Conservation (phyloP, 2,888 invertebrate species). For the Hirtodrosophila cameraria region DNA sequence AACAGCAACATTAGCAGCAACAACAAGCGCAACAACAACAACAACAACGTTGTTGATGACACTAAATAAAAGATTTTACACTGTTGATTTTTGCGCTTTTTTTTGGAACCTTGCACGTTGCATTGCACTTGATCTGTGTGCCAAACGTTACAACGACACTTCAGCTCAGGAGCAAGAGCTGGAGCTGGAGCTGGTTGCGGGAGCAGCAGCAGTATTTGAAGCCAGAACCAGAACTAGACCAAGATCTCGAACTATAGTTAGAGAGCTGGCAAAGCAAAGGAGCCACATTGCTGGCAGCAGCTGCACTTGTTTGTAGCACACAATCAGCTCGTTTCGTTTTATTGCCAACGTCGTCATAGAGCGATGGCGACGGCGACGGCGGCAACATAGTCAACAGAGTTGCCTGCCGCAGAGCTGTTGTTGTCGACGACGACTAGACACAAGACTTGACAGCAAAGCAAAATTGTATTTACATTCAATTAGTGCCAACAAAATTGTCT, state of each 20-base stretch:
- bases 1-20: not conserved
- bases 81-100: constrained; percentile 80
- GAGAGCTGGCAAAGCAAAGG: not conserved
- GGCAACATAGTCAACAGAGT: constrained; percentile 17
- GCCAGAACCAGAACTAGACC: no score
- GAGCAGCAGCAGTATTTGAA: constrained; percentile 22
- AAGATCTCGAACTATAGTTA: no score
- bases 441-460: constrained; percentile 80
- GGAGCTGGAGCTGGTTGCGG: constrained; percentile 29
- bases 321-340: constrained; percentile 78
- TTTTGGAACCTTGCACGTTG: constrained; percentile 75
- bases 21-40: constrained; percentile 19
- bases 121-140: constrained; percentile 80
- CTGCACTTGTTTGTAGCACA: constrained; percentile 74
- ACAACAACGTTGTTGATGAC: constrained; percentile 69
- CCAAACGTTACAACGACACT: constrained; percentile 79
- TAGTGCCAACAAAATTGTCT: constrained; percentile 80
- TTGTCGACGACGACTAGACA: constrained; percentile 65
- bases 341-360: constrained; percentile 73
- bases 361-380: constrained; percentile 31
- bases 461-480: constrained; percentile 80
- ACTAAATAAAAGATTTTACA: constrained; percentile 80
- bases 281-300: constrained; percentile 38
- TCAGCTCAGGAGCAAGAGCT: constrained; percentile 41
- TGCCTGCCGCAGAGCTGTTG: constrained; percentile 8